A percentile compares a stretch with the other conserved stretches of the same genome.
Conservation (phyloP, 2,888 invertebrate genomes). For the Eilema caniola region DNA sequence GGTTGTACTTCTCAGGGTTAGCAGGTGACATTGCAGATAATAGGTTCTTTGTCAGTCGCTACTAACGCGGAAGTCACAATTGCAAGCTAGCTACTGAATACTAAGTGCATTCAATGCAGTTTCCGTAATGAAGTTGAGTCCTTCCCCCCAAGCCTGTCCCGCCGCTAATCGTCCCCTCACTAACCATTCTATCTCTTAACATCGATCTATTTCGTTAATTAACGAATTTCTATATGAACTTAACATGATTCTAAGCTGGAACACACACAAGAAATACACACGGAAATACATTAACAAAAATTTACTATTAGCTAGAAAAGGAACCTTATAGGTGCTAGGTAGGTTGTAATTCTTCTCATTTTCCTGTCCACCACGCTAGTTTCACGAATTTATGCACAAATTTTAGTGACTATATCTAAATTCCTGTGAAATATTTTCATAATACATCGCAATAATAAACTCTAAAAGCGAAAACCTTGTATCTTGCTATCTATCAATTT, state of each 20-base stretch:
- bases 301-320: no score
- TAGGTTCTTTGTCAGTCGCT: constrained; percentile 6
- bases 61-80: constrained; percentile 15
- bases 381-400: not conserved
- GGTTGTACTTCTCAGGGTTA: no score
- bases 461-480: no score
- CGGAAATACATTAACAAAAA: no score
- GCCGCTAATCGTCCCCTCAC: no score
- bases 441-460: no score
- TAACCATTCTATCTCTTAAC: not conserved
- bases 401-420: not conserved
- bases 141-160: not conserved
- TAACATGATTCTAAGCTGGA: no score
- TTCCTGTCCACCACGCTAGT: not conserved
- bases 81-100: constrained; percentile 12
- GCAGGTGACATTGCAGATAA: not conserved
- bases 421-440: not conserved
- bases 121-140: constrained; percentile 20
- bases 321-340: no score
- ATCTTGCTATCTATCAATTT: no score
- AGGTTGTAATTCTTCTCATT: no score
- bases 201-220: not conserved
- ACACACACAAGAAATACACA: no score
- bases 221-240: no score
- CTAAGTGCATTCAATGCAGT: constrained; percentile 18